phyloP scores from a whole-genome alignment of 2,113 vertebrate species.

The Amazona guildingii region DNA sequence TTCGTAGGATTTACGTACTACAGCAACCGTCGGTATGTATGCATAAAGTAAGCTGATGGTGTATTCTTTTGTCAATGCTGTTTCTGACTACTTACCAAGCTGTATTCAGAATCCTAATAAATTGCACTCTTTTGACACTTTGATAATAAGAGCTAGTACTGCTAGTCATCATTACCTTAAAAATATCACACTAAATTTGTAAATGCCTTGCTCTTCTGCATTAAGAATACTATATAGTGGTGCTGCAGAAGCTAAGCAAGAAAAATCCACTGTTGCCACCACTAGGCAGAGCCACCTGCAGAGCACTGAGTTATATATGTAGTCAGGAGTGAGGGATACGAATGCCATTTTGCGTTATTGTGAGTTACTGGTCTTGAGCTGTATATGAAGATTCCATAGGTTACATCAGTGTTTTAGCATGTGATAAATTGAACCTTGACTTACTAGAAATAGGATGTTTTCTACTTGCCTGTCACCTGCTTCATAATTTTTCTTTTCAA shows the following conservation, averaged over 20 bases:
- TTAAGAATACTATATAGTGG: not conserved
- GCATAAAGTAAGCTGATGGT: not conserved
- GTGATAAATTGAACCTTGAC: not conserved
- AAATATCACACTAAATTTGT: not conserved
- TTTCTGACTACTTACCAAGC: not conserved
- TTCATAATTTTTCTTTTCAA: not conserved
- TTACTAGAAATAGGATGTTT: not conserved
- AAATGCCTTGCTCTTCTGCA: not conserved
- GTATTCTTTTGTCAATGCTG: not conserved
- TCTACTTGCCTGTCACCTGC: not conserved
- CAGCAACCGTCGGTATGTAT: constrained; percentile 90
- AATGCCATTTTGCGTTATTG: not conserved
- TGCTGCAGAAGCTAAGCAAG: not conserved
- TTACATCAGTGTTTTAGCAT: not conserved
- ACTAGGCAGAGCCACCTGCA: not conserved
- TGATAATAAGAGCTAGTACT: not conserved
- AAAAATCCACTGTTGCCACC: not conserved
- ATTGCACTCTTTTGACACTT: not conserved
- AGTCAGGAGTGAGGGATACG: not conserved
- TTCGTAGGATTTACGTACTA: constrained; percentile 99
- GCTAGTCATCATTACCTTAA: not conserved
- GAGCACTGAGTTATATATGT: not conserved
- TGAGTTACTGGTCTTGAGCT: not conserved
- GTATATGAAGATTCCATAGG: not conserved
- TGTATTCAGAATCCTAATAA: not conserved